These are phyloP conservation scores for Aotus griseimembra DNA, from an alignment of 2,797 vertebrate genomes.

Conservation along the genomic window DNA sequence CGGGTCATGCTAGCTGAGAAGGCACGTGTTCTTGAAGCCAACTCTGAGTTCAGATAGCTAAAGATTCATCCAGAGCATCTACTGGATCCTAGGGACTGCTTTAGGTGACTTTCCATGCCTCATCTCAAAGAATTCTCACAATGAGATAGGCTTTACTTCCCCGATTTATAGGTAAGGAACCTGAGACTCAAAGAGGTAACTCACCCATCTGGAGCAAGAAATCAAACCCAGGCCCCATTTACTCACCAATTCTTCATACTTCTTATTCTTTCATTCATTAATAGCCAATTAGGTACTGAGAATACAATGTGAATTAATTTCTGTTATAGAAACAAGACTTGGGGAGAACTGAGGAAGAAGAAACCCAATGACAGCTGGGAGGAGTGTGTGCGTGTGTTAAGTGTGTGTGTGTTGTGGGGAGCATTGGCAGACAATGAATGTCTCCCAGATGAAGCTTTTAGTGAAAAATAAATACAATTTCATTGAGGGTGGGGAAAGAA, in stretches of 20 bases:
- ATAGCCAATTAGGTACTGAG: neutral
- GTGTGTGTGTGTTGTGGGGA: neutral
- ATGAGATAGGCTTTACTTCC: neutral
- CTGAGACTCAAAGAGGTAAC: neutral
- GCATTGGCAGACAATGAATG: constrained; percentile 19
- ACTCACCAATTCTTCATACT: constrained; percentile 26
- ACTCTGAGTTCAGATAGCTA: neutral
- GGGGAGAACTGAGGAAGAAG: constrained; percentile 22
- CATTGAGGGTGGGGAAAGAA: neutral
- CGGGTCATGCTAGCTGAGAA: neutral
- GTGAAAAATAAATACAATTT: constrained; percentile 59
- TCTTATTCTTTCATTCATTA: constrained; percentile 42
- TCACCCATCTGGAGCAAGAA: neutral
- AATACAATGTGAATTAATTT: constrained; percentile 57
- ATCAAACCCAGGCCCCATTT: neutral
- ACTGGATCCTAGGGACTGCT: neutral
- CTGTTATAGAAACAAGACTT: neutral
- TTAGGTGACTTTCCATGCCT: neutral
- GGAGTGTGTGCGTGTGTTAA: neutral
- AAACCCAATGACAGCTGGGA: constrained; percentile 62
- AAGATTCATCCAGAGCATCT: neutral
- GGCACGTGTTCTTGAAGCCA: neutral
- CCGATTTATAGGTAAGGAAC: neutral
- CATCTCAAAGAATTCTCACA: neutral
- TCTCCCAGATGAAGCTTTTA: constrained; percentile 52